Conservation (phyloP, 2,888 invertebrate genomes). For the Seira musarum region DNA sequence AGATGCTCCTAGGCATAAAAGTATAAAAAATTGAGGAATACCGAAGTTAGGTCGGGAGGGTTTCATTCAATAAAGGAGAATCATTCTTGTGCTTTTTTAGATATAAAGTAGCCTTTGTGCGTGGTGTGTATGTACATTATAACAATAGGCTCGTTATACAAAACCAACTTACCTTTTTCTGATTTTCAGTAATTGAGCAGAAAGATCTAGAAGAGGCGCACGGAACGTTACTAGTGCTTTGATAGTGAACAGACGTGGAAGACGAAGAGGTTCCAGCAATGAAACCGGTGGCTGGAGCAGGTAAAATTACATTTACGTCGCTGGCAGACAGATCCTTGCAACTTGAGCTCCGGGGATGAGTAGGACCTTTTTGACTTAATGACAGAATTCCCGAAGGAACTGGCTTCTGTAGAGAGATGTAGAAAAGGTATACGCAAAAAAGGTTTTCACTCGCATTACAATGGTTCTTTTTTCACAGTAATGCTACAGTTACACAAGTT, state of each 20-base stretch:
- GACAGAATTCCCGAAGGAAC: conserved; percentile 45
- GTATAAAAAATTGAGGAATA: no score
- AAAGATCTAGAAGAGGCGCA: conserved; percentile 40
- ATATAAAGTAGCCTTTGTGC: no score
- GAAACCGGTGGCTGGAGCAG: conserved; percentile 26
- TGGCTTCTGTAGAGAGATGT: conserved; percentile 32
- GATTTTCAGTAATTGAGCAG: conserved; percentile 45
- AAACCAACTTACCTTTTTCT: conserved; percentile 43
- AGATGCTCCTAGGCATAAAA: no score
- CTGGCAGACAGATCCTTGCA: conserved; percentile 48
- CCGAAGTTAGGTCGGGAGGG: no score
- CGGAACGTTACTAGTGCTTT: conserved; percentile 5
- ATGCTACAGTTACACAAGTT: conserved; percentile 13
- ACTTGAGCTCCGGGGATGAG: conserved; percentile 35
- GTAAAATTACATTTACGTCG: conserved; percentile 53
- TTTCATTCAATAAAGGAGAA: no score
- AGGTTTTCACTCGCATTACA: neutral
- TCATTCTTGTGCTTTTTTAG: no score
- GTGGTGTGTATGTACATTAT: neutral
- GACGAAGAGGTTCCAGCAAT: conserved; percentile 36
- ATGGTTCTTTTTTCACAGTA: neutral
- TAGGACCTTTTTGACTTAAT: conserved; percentile 48
- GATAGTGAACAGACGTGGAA: conserved; percentile 38
- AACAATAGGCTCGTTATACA: no score
- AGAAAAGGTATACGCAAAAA: no score